phyloP scores from a whole-genome alignment of 1,140 invertebrate species.

The Apolygus lucorum region DNA sequence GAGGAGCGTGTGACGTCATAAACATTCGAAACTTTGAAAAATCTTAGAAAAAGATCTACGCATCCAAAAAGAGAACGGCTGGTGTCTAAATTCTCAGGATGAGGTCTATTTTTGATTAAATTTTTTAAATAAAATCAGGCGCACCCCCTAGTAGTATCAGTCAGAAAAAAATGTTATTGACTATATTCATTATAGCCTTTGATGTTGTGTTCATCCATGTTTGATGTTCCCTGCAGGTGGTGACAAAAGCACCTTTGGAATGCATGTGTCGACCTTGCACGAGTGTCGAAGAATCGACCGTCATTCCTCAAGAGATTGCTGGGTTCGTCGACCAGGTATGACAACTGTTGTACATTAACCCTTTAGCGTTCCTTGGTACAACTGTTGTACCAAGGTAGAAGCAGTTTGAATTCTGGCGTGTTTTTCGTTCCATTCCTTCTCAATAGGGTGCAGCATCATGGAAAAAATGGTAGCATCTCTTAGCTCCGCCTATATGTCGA shows the following conservation, averaged over 20 bases:
- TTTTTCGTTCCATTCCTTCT: neutral
- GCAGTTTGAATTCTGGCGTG: neutral
- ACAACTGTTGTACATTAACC: constrained; percentile 17
- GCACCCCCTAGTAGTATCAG: too few species aligned
- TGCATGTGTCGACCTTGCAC: constrained; percentile 92
- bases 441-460: neutral
- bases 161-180: too few species aligned
- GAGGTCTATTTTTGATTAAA: too few species aligned
- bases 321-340: constrained; percentile 64
- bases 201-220: constrained; percentile 22
- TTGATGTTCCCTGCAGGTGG: constrained; percentile 52
- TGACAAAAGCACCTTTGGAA: constrained; percentile 80
- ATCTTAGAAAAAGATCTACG: too few species aligned
- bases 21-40: too few species aligned
- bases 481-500: neutral
- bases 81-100: too few species aligned
- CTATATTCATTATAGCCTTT: neutral
- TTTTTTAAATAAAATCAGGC: too few species aligned
- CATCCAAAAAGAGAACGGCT: too few species aligned
- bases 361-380: neutral
- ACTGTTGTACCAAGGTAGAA: neutral
- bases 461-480: neutral
- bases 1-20: too few species aligned
- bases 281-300: constrained; percentile 72
- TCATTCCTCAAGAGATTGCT: constrained; percentile 82